phyloP scores from a whole-genome alignment of 2,888 invertebrate genomes.

The Eupsilia transversa region DNA sequence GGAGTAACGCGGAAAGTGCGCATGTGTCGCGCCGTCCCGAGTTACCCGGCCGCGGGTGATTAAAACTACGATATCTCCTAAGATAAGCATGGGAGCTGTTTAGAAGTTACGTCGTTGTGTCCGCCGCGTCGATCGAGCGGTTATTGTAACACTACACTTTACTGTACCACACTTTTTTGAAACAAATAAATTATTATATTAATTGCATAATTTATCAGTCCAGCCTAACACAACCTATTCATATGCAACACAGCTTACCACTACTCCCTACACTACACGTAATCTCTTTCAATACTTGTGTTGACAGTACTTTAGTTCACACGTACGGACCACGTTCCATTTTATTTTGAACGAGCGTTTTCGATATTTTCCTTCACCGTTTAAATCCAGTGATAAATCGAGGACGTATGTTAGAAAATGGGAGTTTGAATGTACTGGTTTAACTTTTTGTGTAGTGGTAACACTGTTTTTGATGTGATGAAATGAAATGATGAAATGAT shows the following conservation, averaged over 20 bases:
- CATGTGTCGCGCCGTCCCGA: too few species aligned
- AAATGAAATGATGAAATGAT: too few species aligned
- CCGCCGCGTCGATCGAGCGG: too few species aligned
- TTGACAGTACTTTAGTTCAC: conserved; percentile 17
- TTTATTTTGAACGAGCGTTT: conserved; percentile 31
- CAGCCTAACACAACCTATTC: neutral
- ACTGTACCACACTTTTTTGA: too few species aligned
- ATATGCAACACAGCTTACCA: neutral
- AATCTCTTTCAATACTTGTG: conserved; percentile 29
- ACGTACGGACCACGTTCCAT: conserved; percentile 8
- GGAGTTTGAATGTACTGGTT: conserved; percentile 17
- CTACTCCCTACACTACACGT: neutral
- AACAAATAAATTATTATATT: too few species aligned
- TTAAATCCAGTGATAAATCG: conserved; percentile 46
- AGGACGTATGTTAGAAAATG: conserved; percentile 24
- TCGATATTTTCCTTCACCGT: conserved; percentile 36
- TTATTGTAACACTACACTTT: too few species aligned
- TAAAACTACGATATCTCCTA: too few species aligned
- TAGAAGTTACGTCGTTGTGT: too few species aligned
- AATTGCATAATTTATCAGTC: neutral
- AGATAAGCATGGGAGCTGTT: too few species aligned
- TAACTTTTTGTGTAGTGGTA: neutral
- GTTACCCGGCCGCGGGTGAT: too few species aligned
- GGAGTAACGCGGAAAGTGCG: too few species aligned
- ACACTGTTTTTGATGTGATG: conserved; percentile 13